Evolutionary conservation across 2,888 invertebrate species (phyloP).

Genomic region (Folsomia candida): DNA sequence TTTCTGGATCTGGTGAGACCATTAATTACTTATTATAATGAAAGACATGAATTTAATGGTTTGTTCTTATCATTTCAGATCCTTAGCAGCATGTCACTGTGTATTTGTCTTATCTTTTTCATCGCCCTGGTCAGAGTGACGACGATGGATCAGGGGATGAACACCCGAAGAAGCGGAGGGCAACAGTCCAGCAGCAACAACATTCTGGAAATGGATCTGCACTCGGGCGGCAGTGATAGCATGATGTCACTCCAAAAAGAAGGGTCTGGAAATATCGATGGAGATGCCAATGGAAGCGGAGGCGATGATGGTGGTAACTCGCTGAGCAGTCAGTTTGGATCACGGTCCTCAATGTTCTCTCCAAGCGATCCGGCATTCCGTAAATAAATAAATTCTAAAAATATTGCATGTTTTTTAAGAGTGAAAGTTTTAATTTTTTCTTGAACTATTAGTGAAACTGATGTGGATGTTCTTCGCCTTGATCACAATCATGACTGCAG

Average conservation of each 20-base stretch:
- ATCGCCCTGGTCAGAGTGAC: constrained; percentile 23
- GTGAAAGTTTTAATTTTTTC: too few relatives aligned
- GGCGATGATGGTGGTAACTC: neutral
- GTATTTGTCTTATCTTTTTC: constrained; percentile 24
- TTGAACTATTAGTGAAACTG: constrained; percentile 23
- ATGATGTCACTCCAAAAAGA: neutral
- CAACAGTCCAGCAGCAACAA: neutral
- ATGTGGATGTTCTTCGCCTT: constrained; percentile 26
- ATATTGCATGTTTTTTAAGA: too few relatives aligned
- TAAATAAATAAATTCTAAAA: neutral
- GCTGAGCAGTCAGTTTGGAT: neutral
- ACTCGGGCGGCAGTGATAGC: neutral
- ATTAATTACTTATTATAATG: neutral
- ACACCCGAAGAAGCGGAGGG: neutral
- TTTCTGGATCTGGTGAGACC: constrained; percentile 35
- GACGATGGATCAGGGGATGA: constrained; percentile 15
- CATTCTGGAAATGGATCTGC: neutral
- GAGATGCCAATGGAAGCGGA: neutral
- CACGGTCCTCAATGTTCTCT: neutral
- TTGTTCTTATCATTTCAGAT: constrained; percentile 31
- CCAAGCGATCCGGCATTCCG: neutral
- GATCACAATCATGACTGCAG: constrained; percentile 21
- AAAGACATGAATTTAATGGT: neutral
- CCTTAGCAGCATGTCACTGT: constrained; percentile 27
- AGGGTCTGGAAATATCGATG: neutral